Base-by-base conservation (phyloP, 2,888 invertebrate genomes). In the Plagodis pulveraria region DNA sequence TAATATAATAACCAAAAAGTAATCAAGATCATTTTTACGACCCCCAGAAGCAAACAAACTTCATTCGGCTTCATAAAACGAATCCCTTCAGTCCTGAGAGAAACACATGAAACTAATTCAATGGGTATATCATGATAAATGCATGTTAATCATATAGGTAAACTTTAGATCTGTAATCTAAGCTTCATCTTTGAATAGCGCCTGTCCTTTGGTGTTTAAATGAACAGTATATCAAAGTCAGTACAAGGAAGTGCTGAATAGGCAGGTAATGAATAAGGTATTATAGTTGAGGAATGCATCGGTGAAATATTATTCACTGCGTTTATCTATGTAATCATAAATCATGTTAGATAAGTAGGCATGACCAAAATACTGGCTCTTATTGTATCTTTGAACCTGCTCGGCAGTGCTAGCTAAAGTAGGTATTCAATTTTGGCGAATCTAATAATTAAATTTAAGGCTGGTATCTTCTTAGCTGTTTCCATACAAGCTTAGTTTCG, bases 171-270 rank as follows among this genome's bases (percentile, higher is more conserved):
- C 74, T 74, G 69, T 72, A 73, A 78, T 76, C 73, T 72, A 66
- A 70, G 66, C 71, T 56, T 49, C 57, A 41, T 49, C 66, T 67
- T 60, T 64, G 65, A 80, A 79, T 80, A 73, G 72, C 74, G 70
- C 65, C 69, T 72, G 74, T 83, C 80, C 76, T 78, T 79, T 81
- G 76, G 69, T 79, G 75, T 78, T 79, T 76, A 81, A 82, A 86
- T 78, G 72, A 77, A 77, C 76, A 79, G 77, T 87, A 81, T 76
- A 81, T 87, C 84, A 86, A 81, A 79, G 82, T 81, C 81, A 75
- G 68, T 10, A 73, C 72, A 74, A 71, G 72, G 74, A 74, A 74
- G 81, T 73, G 61, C 73, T 81, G 82, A 83, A 84, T 84, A 77
- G 56, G 81, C 80, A 83, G 80, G 73, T 82, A 83, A 81, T 86